Evolutionary conservation across 2,888 invertebrate genomes (phyloP).

Genomic region (Omphaloscelis lunosa): DNA sequence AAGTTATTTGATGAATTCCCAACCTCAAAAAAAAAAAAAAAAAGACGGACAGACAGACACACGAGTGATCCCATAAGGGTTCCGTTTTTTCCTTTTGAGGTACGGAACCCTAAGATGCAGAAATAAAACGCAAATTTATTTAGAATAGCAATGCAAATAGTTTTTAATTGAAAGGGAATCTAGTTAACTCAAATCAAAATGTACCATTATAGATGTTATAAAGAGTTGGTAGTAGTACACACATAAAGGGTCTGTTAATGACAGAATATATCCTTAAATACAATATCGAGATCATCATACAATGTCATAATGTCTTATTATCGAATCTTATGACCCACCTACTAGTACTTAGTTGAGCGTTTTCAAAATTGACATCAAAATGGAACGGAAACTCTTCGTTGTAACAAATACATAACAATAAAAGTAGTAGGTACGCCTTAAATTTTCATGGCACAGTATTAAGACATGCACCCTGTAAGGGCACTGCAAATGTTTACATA

Average conservation of each 20-base stretch:
- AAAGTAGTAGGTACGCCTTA: no score
- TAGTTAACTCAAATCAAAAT: neutral
- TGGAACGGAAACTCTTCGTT: neutral
- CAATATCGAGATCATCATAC: conserved; percentile 12
- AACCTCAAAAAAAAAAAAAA: no score
- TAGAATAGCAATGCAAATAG: neutral
- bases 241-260: neutral
- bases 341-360: neutral
- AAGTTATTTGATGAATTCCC: no score
- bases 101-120: no score
- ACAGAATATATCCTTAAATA: neutral
- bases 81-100: no score
- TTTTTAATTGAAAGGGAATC: neutral
- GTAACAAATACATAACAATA: no score
- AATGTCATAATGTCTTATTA: conserved; percentile 7
- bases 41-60: no score
- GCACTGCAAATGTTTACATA: no score
- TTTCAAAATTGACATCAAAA: neutral
- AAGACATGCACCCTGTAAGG: no score
- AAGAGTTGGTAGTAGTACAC: neutral
- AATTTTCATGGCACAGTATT: no score
- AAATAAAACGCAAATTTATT: neutral
- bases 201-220: neutral
- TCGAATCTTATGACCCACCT: conserved; percentile 3
- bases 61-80: no score